A percentile compares a stretch with the other conserved stretches of the same genome.
Conservation (phyloP, 2,797 vertebrate species). For the Schizopygopsis malacanthus region DNA sequence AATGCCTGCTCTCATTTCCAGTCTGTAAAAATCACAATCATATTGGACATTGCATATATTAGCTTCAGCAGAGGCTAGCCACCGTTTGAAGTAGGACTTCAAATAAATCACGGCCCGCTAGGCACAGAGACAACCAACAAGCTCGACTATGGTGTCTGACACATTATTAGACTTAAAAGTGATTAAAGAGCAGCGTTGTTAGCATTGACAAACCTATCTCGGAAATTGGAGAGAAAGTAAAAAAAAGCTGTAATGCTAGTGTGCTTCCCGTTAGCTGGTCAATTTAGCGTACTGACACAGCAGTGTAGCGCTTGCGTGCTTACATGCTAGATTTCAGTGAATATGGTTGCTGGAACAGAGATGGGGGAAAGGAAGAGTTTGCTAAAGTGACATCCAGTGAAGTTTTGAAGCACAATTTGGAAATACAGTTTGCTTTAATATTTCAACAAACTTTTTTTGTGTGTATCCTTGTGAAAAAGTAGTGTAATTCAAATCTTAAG, state of each 20-base stretch:
- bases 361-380: background rate
- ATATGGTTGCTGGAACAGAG: background rate
- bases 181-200: conserved; percentile 37
- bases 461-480: background rate
- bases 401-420: background rate
- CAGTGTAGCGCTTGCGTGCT: background rate
- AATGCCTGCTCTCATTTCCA: conserved; percentile 46
- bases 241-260: conserved; percentile 3
- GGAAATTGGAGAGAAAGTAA: conserved; percentile 21
- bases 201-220: conserved; percentile 33
- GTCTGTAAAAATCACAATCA: conserved; percentile 51
- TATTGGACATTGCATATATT: conserved; percentile 48
- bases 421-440: background rate
- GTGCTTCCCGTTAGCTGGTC: background rate
- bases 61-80: conserved; percentile 32
- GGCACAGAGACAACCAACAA: conserved; percentile 11
- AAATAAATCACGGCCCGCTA: conserved; percentile 37
- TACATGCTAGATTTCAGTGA: background rate
- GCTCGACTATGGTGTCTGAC: conserved; percentile 34
- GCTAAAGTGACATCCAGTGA: background rate
- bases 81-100: conserved; percentile 54
- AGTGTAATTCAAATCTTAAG: background rate
- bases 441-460: background rate
- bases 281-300: conserved; percentile 23
- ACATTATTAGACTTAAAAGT: conserved; percentile 41